Evolutionary conservation across 2,797 vertebrate species (phyloP), one percentile per base, ranked within the genome.

Genomic region (Leptatherina wallacei): DNA sequence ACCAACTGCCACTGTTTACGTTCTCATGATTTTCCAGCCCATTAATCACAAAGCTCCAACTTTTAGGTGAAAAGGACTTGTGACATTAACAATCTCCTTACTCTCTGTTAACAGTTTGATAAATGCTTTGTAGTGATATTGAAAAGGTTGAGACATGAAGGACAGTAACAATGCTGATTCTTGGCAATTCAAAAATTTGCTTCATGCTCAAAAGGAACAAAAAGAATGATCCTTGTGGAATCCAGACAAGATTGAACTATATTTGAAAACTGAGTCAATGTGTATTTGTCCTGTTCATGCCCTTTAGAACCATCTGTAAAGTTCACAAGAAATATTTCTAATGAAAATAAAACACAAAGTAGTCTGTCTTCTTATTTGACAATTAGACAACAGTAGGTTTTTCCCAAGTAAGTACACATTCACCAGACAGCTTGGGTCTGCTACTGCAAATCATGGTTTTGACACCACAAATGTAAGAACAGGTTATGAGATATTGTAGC

Each of bases 1-100:
- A 78, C 85, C 76, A 84, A 87, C 86, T 88, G 87, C 75, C 58
- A 77, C 77, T 88, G 83, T 90, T 89, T 88, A 85, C 61, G 61
- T 70, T 79, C 29, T 40, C 58, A 83, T 87, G 63, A 81, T 87
- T 89, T 87, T 83, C 72, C 69, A 73, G 57, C 57, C 56, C 78
- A 90, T 90, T 90, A 86, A 86, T 85, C 87, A 82, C 66, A 36
- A 51, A 40, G 52, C 63, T 78, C 11, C 16, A 76, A 61, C 4
- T 60, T 80, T 62, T 33, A 10, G 29, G 18, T 61, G 32, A 71
- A 74, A 58, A 42, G 14, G 29, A 64, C 20, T 44, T 16, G 35
- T 65, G 35, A 61, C 61, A 76, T 79, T 70, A 71, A 52, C 55
- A 64, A 64, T 74, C 66, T 40, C 49, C 49, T 58, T 61, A 14